These are phyloP conservation scores for Ispidina picta DNA, from an alignment of 2,797 vertebrate genomes.

Conservation along the genomic window DNA sequence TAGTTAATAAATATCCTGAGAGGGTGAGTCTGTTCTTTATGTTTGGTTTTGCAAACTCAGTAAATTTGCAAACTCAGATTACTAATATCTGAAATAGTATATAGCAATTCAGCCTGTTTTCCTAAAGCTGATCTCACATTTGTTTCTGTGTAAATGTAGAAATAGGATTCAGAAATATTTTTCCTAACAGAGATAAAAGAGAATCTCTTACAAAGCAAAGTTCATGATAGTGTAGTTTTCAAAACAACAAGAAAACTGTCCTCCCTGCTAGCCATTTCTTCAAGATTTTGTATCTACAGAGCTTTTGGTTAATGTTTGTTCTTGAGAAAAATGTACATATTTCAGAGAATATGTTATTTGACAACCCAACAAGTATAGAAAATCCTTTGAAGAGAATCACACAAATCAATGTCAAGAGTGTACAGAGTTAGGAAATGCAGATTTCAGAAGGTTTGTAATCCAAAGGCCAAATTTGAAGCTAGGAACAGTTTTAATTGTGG, in stretches of 20 bases:
- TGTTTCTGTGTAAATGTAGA: background rate
- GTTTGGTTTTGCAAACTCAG: conserved; percentile 7
- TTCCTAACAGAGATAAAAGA: background rate
- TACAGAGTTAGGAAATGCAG: background rate
- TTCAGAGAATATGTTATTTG: background rate
- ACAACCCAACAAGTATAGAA: background rate
- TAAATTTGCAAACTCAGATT: background rate
- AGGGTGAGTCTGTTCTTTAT: background rate
- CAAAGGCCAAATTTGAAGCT: background rate
- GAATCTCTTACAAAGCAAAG: background rate
- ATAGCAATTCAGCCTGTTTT: background rate
- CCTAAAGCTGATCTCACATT: background rate
- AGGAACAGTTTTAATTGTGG: background rate
- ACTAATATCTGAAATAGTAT: background rate
- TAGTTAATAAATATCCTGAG: conserved; percentile 23
- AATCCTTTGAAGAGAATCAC: background rate
- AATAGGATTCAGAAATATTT: background rate
- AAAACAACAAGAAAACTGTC: background rate
- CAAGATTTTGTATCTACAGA: background rate
- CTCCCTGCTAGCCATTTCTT: background rate
- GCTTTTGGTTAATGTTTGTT: background rate
- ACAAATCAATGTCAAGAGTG: background rate
- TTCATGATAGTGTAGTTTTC: background rate
- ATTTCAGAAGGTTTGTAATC: background rate
- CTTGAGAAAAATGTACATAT: background rate